A percentile compares a stretch with the other conserved stretches of the same genome.
phyloP scores from a whole-genome alignment of 2,797 vertebrate species.

The Diplodus puntazzo region DNA sequence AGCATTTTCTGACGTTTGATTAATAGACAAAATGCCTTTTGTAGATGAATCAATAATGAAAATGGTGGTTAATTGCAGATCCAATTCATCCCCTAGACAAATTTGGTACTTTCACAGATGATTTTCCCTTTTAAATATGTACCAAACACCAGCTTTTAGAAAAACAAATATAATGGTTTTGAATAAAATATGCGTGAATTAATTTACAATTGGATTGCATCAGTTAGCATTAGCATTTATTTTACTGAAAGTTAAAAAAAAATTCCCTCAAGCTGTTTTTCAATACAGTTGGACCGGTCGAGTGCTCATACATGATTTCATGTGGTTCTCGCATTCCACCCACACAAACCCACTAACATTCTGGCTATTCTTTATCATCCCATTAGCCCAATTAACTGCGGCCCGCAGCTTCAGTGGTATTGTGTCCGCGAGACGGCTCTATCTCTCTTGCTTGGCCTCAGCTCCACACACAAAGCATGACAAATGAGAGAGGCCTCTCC shows the following conservation, averaged over 20 bases:
- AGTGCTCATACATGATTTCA: constrained; percentile 19
- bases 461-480: constrained; percentile 70
- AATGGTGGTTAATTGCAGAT: neutral
- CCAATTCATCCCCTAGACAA: neutral
- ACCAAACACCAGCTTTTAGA: neutral
- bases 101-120: no score
- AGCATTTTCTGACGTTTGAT: neutral
- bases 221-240: neutral
- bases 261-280: constrained; percentile 14
- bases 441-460: constrained; percentile 59
- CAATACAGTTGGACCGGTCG: neutral
- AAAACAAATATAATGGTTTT: neutral
- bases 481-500: constrained; percentile 63
- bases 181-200: neutral
- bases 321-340: constrained; percentile 20
- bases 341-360: constrained; percentile 24
- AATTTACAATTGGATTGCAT: neutral
- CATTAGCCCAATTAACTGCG: constrained; percentile 54
- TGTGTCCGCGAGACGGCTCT: constrained; percentile 49
- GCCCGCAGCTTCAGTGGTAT: constrained; percentile 53
- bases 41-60: neutral
- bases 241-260: neutral
- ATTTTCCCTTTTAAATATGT: no score
- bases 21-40: no score
- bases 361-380: constrained; percentile 47